phyloP scores from a whole-genome alignment of 2,113 vertebrate species.

The Ciconia boyciana region DNA sequence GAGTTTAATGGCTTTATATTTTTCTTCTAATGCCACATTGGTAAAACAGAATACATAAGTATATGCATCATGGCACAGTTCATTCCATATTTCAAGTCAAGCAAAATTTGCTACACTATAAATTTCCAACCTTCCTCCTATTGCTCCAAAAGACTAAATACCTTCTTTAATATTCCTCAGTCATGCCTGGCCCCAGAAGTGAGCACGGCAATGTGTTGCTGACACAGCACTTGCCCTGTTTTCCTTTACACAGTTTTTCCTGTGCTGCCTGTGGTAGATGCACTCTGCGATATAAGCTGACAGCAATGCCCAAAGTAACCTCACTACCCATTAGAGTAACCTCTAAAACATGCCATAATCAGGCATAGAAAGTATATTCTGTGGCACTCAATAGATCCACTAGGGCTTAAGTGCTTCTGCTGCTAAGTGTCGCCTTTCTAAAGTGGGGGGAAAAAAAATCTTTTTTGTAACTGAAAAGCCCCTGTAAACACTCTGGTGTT shows the following conservation, averaged over 20 bases:
- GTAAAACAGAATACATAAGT: not conserved
- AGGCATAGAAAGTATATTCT: not conserved
- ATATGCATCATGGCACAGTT: not conserved
- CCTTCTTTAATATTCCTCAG: not conserved
- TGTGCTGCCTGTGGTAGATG: not conserved
- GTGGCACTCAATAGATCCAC: not conserved
- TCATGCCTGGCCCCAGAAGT: not conserved
- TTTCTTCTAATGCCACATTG: not conserved
- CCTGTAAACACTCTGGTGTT: not conserved
- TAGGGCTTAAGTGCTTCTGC: slow-evolving; percentile 25
- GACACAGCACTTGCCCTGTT: not conserved
- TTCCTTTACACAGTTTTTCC: not conserved
- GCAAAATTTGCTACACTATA: not conserved
- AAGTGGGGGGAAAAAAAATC: not conserved
- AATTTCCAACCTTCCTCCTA: not conserved
- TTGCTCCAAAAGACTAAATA: not conserved
- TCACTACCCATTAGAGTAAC: not conserved
- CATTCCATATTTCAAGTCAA: not conserved
- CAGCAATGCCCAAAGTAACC: slow-evolving; percentile 7
- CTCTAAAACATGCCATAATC: slow-evolving; percentile 20
- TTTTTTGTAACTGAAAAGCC: not conserved
- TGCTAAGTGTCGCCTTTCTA: not conserved
- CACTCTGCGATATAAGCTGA: not conserved
- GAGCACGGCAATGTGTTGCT: not conserved
- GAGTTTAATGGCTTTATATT: not conserved